Evolutionary conservation across 64 coral and sea anemone genomes (phyloP).

Genomic region (Platygyra sinensis): DNA sequence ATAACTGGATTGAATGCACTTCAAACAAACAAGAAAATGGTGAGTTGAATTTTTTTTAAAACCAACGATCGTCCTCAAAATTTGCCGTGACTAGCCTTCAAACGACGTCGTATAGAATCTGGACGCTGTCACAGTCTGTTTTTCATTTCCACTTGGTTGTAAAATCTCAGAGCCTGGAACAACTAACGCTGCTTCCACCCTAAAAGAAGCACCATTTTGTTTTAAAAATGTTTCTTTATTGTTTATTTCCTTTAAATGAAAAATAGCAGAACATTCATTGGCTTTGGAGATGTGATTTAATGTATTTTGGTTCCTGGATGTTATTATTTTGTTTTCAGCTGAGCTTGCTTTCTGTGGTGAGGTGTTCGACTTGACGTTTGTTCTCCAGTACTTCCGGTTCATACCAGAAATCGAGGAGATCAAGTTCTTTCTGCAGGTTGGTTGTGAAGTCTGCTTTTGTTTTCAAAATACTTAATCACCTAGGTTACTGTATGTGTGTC

Average conservation of each 20-base stretch:
- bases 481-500: no score
- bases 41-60: conserved; percentile 10
- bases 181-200: no score
- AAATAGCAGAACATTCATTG: no score
- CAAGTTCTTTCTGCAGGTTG: conserved; percentile 97
- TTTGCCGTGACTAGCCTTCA: not conserved
- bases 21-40: conserved; percentile 84
- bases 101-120: not conserved
- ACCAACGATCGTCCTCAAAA: no score
- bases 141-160: no score
- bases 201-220: no score
- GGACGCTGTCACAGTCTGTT: no score
- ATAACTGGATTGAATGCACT: conserved; percentile 93
- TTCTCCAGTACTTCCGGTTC: conserved; percentile 79
- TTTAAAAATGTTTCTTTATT: no score
- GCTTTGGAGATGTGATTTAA: not conserved
- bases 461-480: no score
- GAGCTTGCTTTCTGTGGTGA: conserved; percentile 98
- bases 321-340: conserved; percentile 63
- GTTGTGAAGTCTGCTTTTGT: not conserved
- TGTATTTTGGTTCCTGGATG: not conserved
- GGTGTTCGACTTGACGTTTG: conserved; percentile 90
- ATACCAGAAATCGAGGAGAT: conserved; percentile 98
- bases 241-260: no score
- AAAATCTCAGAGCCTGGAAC: no score